A percentile compares a stretch with the other conserved stretches of the same genome.
phyloP scores from a whole-genome alignment of 2,888 invertebrate species.

The Ochlodes sylvanus region DNA sequence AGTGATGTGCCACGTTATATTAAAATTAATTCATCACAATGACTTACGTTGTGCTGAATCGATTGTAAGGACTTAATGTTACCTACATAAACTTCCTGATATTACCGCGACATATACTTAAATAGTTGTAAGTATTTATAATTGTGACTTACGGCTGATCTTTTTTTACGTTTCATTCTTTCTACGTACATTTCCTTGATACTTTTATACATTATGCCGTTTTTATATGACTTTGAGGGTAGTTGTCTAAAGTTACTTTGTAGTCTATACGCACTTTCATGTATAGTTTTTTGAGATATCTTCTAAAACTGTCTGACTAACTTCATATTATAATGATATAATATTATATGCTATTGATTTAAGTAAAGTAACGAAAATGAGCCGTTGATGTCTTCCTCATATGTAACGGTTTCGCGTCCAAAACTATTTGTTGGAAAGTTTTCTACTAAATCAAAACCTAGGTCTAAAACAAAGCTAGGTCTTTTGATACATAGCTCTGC shows the following conservation, averaged over 20 bases:
- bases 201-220: neutral
- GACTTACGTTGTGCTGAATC: neutral
- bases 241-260: neutral
- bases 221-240: neutral
- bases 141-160: conserved; percentile 43
- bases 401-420: conserved; percentile 9
- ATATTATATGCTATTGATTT: too few relatives aligned
- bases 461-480: neutral
- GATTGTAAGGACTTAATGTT: conserved; percentile 45
- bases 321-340: too few relatives aligned
- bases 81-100: conserved; percentile 56
- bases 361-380: neutral
- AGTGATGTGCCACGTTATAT: neutral
- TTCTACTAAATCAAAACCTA: neutral
- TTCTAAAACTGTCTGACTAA: too few relatives aligned
- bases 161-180: conserved; percentile 15
- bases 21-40: neutral
- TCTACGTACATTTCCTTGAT: conserved; percentile 25
- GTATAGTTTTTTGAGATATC: neutral
- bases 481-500: neutral
- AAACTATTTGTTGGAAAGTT: neutral
- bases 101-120: conserved; percentile 57
- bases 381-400: conserved; percentile 11
- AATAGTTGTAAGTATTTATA: conserved; percentile 55
- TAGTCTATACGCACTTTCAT: neutral